These are phyloP conservation scores for Carduelis carduelis DNA, from an alignment of 2,797 vertebrate genomes.

Conservation along the genomic window DNA sequence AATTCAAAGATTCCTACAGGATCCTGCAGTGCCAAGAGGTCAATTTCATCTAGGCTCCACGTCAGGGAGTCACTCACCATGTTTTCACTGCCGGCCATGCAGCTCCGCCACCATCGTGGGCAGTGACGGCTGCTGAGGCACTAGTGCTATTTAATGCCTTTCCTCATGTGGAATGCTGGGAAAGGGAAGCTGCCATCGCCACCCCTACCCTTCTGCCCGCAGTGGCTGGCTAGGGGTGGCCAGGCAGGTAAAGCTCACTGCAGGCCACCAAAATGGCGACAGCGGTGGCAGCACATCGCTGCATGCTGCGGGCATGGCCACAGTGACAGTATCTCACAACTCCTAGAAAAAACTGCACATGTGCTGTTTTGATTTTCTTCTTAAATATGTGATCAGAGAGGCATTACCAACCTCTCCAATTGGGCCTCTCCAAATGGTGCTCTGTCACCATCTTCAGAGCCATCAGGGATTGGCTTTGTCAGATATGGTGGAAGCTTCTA, in stretches of 20 bases:
- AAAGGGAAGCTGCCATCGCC: background rate
- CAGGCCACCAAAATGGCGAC: rapidly evolving
- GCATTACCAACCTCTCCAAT: background rate
- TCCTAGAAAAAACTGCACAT: background rate
- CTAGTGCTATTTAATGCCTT: rapidly evolving
- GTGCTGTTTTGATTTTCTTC: background rate
- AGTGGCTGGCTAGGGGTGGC: no score
- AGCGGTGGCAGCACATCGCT: rapidly evolving
- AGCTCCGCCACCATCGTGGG: rapidly evolving
- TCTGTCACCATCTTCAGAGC: background rate
- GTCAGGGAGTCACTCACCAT: rapidly evolving
- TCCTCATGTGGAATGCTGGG: rapidly evolving
- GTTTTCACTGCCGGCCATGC: rapidly evolving
- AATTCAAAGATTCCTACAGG: background rate
- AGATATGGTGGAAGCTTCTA: background rate
- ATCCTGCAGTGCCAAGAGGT: background rate
- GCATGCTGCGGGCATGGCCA: rapidly evolving
- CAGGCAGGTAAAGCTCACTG: background rate
- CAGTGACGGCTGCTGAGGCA: rapidly evolving
- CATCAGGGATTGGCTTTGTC: background rate
- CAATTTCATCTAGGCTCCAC: background rate
- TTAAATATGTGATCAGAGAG: background rate
- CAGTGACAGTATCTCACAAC: no score
- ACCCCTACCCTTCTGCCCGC: background rate
- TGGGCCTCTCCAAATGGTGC: background rate